Evolutionary conservation across 2,888 invertebrate species (phyloP), one percentile per base, ranked within the genome.

Genomic region (Acleris literana): DNA sequence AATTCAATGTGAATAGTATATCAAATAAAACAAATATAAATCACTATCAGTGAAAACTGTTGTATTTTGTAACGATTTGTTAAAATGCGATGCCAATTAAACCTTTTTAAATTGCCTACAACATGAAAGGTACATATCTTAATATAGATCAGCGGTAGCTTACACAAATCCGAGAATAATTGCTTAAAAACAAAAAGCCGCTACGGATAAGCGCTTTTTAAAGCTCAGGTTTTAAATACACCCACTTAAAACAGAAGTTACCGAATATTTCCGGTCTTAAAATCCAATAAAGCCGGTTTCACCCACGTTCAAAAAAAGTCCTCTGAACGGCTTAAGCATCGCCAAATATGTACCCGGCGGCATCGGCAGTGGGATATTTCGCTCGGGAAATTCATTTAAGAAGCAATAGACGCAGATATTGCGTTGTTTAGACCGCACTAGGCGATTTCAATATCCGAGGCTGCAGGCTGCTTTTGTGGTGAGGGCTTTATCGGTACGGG

Each of bases 381-480:
- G 63, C 48, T 22, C 54, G 67, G 58, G 33, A 63, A 67, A 68
- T 55, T 64, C 64, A 57, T 61, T 64, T 61, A 57, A 62, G 68
- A 56, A 18, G 68, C 56, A 51, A 44, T 39, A 52, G 49, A 63
- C 49, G 56, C 49, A 58, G 68, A 78, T 76, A 78, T 78, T 76
- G 72, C 73, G 65, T 68, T 70, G 69, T 68, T 61, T 60, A 71
- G 69, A 48, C 62, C 72, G 69, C 68, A 63, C 77, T 77, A 64
- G 54, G 63, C 68, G 71, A 64, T 66, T 72, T 70, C 73, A 79
- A 78, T 79, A 79, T 71, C 69, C 68, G 46, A 46, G 46, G 46
- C 64, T 64, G 64, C 25, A 53, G 51, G 63, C 65, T 6, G 43
- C 18, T 33, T 46, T 46, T 17, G 46, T 46, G 18, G 20, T 20